These are phyloP conservation scores for Sylvietta virens DNA, from an alignment of 2,113 vertebrate genomes.

Conservation along the genomic window DNA sequence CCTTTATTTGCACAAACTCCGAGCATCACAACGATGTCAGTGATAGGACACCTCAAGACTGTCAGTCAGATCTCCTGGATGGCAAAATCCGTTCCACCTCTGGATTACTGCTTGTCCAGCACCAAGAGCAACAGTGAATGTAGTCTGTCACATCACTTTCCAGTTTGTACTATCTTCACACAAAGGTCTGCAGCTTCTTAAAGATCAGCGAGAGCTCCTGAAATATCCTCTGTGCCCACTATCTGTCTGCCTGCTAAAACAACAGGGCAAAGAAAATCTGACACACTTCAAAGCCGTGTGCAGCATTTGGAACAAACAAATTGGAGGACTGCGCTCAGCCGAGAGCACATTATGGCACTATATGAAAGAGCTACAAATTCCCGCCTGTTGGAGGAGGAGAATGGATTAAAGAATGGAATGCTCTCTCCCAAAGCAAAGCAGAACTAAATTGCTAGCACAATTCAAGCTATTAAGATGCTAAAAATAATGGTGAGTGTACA, in stretches of 20 bases:
- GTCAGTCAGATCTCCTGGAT: not conserved
- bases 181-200: not conserved
- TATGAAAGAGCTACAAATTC: not conserved
- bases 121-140: not conserved
- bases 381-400: not conserved
- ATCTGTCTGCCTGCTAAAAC: not conserved
- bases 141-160: not conserved
- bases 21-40: not conserved
- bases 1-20: not conserved
- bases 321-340: fast-evolving
- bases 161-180: not conserved
- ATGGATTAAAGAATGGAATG: not conserved
- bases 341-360: not conserved
- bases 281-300: not conserved
- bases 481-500: not conserved
- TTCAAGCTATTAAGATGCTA: not conserved
- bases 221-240: not conserved
- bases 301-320: not conserved
- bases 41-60: not conserved
- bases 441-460: not conserved
- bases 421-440: not conserved
- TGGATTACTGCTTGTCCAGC: not conserved
- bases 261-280: not conserved
- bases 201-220: not conserved
- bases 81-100: not conserved